Base-by-base conservation (phyloP, 2,113 vertebrate species). In the Sebastes schlegelii region DNA sequence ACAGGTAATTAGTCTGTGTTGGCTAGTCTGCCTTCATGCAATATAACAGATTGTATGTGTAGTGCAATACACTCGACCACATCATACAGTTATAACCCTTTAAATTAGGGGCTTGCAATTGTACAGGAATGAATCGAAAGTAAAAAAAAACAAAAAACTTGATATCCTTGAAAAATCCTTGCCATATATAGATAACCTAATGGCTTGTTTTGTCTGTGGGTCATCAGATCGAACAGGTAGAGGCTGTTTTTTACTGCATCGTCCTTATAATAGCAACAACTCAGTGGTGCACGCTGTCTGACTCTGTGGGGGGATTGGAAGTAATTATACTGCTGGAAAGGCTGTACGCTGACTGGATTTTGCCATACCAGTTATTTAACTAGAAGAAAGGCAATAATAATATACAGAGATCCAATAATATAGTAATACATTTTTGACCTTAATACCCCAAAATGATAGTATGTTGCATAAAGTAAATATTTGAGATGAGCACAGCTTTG, bases 241-340 rank as follows among this genome's bases (percentile, higher is more conserved):
- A 74, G 34, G 57, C 72, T 52, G 52, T 42, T 79, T 82, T 48
- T 69, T 16, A 26, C 43, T 19, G 19, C 72, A 80, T 10, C n/a
- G 3, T 46, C 60, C 64, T 82, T 76, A 67, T 80, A 79, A 68
- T 74, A 79, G 73, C 79, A 80, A 45, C 48, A 77, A 23, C 64
- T 14, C 64, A 77, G 54, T 12, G 23, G 3, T 77, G 79, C 72
- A 66, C 71, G 69, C 26, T 17, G 63, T 68, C 17, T 21, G 61
- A 49, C 19, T 80, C 60, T 52, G 62, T 63, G 10, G 57, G 55
- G 40, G 40, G 9, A 21, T 62, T 57, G 5, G 12, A 52, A 43
- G 64, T 74, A 88, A 86, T 90, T 86, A 86, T 62, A 69, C 64
- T 74, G 71, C 78, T 52, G 42, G 45, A 49, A 26, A 34, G 40